A percentile compares a stretch with the other conserved stretches of the same genome.
Conservation (phyloP, 2,797 vertebrate genomes). For the Lithobates sylvaticus region DNA sequence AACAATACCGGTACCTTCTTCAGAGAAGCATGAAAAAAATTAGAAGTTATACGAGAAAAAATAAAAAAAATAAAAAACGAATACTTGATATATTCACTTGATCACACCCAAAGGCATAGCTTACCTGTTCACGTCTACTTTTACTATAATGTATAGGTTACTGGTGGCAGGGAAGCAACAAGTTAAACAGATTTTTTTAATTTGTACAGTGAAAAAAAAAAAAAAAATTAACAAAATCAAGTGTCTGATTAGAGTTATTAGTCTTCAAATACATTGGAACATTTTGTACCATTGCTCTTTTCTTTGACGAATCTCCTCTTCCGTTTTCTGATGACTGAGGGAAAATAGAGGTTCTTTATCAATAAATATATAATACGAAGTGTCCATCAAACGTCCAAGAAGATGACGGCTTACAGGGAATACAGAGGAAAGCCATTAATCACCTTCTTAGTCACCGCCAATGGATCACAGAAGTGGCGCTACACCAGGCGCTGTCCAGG, state of each 20-base stretch:
- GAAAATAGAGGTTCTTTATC: constrained; percentile 40
- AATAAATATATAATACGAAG: constrained; percentile 46
- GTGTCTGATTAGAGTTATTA: background rate
- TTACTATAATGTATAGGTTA: too few relatives aligned
- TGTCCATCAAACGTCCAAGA: background rate
- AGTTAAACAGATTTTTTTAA: too few relatives aligned
- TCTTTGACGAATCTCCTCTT: constrained; percentile 11
- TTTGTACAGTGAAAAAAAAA: too few relatives aligned
- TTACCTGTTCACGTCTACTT: too few relatives aligned
- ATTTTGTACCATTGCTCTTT: constrained; percentile 19
- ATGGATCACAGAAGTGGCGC: constrained; percentile 12
- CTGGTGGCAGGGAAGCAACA: too few relatives aligned
- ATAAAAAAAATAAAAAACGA: too few relatives aligned
- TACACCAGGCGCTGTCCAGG: background rate
- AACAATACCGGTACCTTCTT: background rate
- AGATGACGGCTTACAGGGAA: background rate
- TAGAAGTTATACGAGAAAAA: too few relatives aligned
- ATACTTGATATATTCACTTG: too few relatives aligned
- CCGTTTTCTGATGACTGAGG: constrained; percentile 38
- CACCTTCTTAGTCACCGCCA: background rate
- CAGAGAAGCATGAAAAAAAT: background rate
- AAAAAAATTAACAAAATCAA: background rate
- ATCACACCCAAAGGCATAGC: too few relatives aligned
- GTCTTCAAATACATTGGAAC: constrained; percentile 3
- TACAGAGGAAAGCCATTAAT: background rate